These are phyloP conservation scores for Geopemphigus sp. DNA, from an alignment of 1,140 invertebrate genomes.

Conservation along the genomic window DNA sequence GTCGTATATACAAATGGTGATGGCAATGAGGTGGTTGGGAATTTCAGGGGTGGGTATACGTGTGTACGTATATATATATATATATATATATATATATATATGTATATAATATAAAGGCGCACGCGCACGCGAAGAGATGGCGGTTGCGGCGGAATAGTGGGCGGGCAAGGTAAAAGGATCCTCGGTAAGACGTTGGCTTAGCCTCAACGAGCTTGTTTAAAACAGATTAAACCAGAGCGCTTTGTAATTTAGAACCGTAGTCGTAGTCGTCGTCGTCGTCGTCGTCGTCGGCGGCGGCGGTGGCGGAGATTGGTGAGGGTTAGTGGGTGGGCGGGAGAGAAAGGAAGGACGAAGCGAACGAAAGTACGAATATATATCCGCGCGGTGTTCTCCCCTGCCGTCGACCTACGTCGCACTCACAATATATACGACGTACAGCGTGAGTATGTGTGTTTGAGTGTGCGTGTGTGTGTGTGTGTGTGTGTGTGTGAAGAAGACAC, in stretches of 20 bases:
- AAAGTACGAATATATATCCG: constrained; percentile 20
- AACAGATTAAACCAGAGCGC: constrained; percentile 46
- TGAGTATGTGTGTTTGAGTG: not conserved
- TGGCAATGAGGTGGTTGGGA: not conserved
- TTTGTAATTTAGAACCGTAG: constrained; percentile 47
- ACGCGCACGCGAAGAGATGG: not conserved
- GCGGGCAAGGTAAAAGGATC: constrained; percentile 41
- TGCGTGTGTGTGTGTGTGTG: too few species aligned
- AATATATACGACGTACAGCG: not conserved
- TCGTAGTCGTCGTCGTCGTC: too few species aligned
- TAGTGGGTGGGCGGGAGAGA: not conserved
- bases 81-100: too few species aligned
- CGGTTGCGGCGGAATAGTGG: not conserved
- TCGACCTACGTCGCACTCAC: too few species aligned
- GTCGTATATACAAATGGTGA: not conserved
- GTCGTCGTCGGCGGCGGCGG: too few species aligned
- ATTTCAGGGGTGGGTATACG: not conserved
- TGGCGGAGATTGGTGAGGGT: not conserved
- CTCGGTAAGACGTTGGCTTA: constrained; percentile 44
- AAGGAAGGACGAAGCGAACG: not conserved
- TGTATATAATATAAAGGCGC: too few species aligned
- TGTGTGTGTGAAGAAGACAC: not conserved
- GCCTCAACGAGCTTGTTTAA: constrained; percentile 43
- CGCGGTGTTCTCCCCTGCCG: not conserved
- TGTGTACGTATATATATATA: not conserved